Conservation (phyloP, 2,888 invertebrate genomes). For the Phyllotreta striolata region DNA sequence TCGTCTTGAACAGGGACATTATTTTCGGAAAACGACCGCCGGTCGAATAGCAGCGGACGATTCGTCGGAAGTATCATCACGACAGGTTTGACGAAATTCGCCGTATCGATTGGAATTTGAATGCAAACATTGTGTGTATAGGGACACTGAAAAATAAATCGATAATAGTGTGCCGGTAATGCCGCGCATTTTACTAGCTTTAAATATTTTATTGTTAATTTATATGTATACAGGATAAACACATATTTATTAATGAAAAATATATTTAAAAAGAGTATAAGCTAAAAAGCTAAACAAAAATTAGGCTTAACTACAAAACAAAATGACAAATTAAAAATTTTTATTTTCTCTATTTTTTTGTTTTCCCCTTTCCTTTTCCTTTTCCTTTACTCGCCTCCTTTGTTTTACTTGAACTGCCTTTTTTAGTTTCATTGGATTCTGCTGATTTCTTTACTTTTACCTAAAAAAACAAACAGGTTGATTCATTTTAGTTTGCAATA, state of each 20-base stretch:
- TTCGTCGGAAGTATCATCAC: constrained; percentile 9
- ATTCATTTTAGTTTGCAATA: too few species aligned
- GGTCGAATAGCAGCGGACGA: not conserved
- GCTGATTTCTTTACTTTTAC: constrained; percentile 29
- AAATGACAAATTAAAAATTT: too few species aligned
- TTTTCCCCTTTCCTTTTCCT: constrained; percentile 23
- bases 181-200: not conserved
- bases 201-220: too few species aligned
- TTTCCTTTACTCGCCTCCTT: constrained; percentile 32
- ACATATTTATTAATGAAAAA: too few species aligned
- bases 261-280: too few species aligned
- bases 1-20: constrained; percentile 94
- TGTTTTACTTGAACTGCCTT: constrained; percentile 36
- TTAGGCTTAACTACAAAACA: too few species aligned
- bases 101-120: constrained; percentile 10
- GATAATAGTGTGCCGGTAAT: not conserved
- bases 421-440: constrained; percentile 21
- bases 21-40: not conserved
- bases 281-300: too few species aligned
- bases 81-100: constrained; percentile 1
- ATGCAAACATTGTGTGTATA: constrained; percentile 8
- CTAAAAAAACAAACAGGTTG: constrained; percentile 26
- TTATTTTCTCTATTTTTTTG: too few species aligned
- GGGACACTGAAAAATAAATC: not conserved
- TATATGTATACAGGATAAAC: too few species aligned